Conservation (phyloP, 2,888 invertebrate genomes). For the Thera britannica region DNA sequence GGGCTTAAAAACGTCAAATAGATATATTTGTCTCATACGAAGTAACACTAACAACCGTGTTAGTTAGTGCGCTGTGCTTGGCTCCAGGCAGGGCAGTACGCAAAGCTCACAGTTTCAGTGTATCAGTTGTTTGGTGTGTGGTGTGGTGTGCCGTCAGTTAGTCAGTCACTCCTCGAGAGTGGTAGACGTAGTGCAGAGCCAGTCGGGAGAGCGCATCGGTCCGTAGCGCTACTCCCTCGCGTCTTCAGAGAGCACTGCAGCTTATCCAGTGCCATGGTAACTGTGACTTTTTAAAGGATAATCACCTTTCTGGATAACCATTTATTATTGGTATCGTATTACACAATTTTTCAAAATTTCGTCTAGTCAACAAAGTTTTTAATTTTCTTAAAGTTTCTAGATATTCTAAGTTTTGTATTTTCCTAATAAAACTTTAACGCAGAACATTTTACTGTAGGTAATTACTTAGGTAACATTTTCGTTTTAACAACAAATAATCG, state of each 20-base stretch:
- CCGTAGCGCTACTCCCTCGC: slow-evolving; percentile 60
- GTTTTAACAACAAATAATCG: background rate
- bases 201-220: slow-evolving; percentile 74
- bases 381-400: background rate
- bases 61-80: background rate
- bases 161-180: slow-evolving; percentile 67
- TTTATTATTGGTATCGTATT: slow-evolving; percentile 74
- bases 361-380: background rate
- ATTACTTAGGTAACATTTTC: background rate
- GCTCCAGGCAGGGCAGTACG: background rate
- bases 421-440: background rate
- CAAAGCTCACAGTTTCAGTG: slow-evolving; percentile 39
- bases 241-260: slow-evolving; percentile 57
- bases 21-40: background rate
- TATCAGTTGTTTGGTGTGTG: slow-evolving; percentile 45
- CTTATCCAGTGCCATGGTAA: slow-evolving; percentile 80
- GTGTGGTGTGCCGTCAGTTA: slow-evolving; percentile 33
- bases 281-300: slow-evolving; percentile 56
- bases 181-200: slow-evolving; percentile 39
- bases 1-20: background rate
- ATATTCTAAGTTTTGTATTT: background rate
- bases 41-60: background rate
- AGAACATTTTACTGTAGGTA: background rate
- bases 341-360: slow-evolving; percentile 52
- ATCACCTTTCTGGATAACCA: slow-evolving; percentile 28